Evolutionary conservation across 2,113 vertebrate species (phyloP).

Genomic region (Misgurnus mizolepis): DNA sequence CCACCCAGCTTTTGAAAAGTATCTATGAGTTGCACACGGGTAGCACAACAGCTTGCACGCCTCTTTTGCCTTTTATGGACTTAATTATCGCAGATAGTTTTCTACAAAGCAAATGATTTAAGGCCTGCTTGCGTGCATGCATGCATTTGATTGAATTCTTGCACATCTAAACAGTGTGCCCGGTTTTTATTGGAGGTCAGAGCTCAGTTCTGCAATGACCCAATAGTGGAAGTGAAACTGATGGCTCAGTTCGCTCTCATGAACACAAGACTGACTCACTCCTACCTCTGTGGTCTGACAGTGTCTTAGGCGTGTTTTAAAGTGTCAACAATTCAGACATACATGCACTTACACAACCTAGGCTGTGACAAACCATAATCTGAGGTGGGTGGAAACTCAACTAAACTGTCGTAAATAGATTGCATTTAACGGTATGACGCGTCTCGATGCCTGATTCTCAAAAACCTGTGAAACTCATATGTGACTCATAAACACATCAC

Average conservation of each 20-base stretch:
- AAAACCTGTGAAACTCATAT: constrained; percentile 10
- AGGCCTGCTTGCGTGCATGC: background rate
- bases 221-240: constrained; percentile 56
- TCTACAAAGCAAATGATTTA: background rate
- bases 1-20: background rate
- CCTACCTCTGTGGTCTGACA: background rate
- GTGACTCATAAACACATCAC: constrained; percentile 9
- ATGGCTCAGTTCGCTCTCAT: constrained; percentile 40
- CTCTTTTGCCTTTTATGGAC: background rate
- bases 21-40: constrained; percentile 13
- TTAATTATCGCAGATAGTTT: background rate
- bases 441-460: background rate
- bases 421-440: constrained; percentile 8
- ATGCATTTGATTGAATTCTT: background rate
- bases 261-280: constrained; percentile 22
- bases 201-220: constrained; percentile 27
- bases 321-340: constrained; percentile 7
- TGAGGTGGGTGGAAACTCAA: background rate
- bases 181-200: constrained; percentile 23
- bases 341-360: constrained; percentile 18
- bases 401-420: constrained; percentile 23
- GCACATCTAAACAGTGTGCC: constrained; percentile 4
- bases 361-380: constrained; percentile 7
- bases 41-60: background rate
- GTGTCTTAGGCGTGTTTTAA: background rate